Evolutionary conservation across 2,888 invertebrate genomes (phyloP).

Genomic region (Pammene aurita): DNA sequence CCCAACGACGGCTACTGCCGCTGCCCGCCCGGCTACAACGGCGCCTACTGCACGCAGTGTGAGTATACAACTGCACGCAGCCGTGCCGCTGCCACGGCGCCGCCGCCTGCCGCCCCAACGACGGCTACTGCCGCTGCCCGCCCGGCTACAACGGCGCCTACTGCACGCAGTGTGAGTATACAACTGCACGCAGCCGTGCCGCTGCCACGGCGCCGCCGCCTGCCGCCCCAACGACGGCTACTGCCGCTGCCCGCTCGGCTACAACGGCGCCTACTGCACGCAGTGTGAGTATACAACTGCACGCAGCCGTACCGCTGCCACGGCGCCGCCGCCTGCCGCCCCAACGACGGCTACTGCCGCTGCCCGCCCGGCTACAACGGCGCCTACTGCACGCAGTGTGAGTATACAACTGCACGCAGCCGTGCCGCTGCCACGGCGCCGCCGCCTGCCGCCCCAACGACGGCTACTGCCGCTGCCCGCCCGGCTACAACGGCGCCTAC

Average conservation of each 20-base stretch:
- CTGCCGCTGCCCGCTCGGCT: constrained; percentile 91
- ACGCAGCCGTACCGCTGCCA: constrained; percentile 86
- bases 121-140: constrained; percentile 93
- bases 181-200: constrained; percentile 74
- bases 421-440: constrained; percentile 82
- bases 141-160: constrained; percentile 91
- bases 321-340: constrained; percentile 84
- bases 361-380: constrained; percentile 90
- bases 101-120: constrained; percentile 90
- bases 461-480: constrained; percentile 92
- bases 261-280: constrained; percentile 91
- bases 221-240: constrained; percentile 93
- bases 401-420: constrained; percentile 1
- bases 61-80: constrained; percentile 1
- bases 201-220: constrained; percentile 89
- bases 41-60: not conserved
- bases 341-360: constrained; percentile 92
- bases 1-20: constrained; percentile 93
- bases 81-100: constrained; percentile 87
- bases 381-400: not conserved
- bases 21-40: constrained; percentile 90
- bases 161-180: constrained; percentile 88
- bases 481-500: constrained; percentile 86
- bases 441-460: constrained; percentile 92
- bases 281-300: constrained; percentile 84